phyloP scores from a whole-genome alignment of 2,888 invertebrate species.

The Crocallis elinguaria region DNA sequence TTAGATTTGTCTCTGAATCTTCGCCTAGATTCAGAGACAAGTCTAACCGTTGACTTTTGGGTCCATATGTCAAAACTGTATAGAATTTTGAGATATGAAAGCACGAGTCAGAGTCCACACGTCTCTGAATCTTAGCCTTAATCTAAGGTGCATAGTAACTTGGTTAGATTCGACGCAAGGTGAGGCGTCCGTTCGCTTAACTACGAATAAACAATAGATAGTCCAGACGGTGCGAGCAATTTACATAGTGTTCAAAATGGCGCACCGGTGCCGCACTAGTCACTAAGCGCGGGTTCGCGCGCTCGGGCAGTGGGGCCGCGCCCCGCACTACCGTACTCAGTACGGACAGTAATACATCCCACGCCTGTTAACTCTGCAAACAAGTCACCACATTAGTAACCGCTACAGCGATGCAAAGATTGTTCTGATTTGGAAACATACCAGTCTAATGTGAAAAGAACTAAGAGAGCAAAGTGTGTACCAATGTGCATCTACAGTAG shows the following conservation, averaged over 20 bases:
- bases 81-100: too few species aligned
- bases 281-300: too few species aligned
- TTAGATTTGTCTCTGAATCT: too few species aligned
- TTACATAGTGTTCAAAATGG: background rate
- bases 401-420: slow-evolving; percentile 18
- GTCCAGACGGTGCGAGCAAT: slow-evolving; percentile 14
- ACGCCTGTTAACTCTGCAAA: slow-evolving; percentile 89
- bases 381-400: slow-evolving; percentile 70
- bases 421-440: background rate
- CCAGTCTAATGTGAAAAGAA: background rate
- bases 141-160: background rate
- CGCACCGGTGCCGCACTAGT: slow-evolving; percentile 15
- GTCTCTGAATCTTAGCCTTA: too few species aligned
- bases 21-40: too few species aligned
- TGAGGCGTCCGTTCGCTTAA: slow-evolving; percentile 16
- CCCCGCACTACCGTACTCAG: slow-evolving; percentile 81
- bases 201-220: slow-evolving; percentile 10
- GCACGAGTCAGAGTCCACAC: too few species aligned
- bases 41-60: too few species aligned
- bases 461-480: slow-evolving; percentile 2
- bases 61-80: too few species aligned
- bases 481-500: background rate
- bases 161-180: slow-evolving; percentile 13
- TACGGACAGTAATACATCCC: slow-evolving; percentile 89
- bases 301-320: slow-evolving; percentile 41